Conservation (phyloP, 2,797 vertebrate species). For the Kryptopterus vitreolus region DNA sequence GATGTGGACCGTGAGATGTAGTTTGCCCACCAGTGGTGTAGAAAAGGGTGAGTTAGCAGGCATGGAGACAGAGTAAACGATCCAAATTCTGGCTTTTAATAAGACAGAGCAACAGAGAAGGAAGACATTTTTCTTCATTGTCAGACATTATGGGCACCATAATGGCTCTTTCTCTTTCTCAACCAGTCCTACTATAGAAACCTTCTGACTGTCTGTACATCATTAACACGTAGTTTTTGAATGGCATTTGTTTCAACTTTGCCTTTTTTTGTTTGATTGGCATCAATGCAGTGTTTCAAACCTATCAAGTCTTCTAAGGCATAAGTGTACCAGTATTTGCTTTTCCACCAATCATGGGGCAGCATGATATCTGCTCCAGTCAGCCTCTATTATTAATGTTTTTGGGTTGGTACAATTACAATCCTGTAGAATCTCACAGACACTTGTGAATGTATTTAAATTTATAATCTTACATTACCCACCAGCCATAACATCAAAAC, state of each 20-base stretch:
- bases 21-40: too few relatives aligned
- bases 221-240: background rate
- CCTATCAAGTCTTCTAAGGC: background rate
- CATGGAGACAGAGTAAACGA: too few relatives aligned
- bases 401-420: background rate
- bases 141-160: background rate
- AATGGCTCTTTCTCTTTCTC: background rate
- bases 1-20: too few relatives aligned
- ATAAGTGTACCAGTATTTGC: background rate
- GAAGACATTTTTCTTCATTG: background rate
- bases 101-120: background rate
- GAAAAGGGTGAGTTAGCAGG: too few relatives aligned
- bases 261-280: background rate
- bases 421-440: background rate
- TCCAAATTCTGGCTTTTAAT: too few relatives aligned
- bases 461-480: background rate
- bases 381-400: background rate
- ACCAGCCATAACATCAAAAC: too few relatives aligned
- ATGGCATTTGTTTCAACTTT: background rate
- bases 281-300: background rate
- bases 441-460: background rate
- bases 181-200: too few relatives aligned
- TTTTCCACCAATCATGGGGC: background rate
- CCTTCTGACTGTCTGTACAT: background rate
- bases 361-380: background rate